Base-by-base conservation (phyloP, 1,140 invertebrate species). In the Thalassaphorura encarpata region DNA sequence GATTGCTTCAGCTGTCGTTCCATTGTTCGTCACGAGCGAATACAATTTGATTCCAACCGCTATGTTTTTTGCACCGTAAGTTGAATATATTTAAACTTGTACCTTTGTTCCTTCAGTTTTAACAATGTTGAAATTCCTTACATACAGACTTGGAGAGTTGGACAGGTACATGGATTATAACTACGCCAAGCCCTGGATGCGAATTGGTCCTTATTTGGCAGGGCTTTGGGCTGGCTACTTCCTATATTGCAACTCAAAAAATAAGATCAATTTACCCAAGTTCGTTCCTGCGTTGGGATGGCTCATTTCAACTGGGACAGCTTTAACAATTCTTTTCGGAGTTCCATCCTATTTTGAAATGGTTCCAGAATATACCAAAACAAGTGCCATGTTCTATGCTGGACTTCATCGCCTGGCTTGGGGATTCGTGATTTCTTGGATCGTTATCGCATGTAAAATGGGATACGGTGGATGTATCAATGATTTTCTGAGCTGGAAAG, bases 381-480 rank as follows among this genome's bases (percentile, higher is more conserved):
- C 40, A 1, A 18, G 18, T 3, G 19, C 18, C 36, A 21, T 56
- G 4, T n/a, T n/a, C n/a, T 85, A 84, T 62, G 78, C 77, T 1
- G 72, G 78, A 1, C 71, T 83, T 11, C 73, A 78, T 27, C 72
- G 83, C 29, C 70, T 78, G 1, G 69, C 71, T 0, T 87, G 84
- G 78, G 73, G 76, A 0, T 6, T 81, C 0, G 74, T 70, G 0
- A 51, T 87, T 3, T 73, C 75, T 1, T 85, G 83, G 82, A 72
- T 87, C 6, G 76, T 85, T 5, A 79, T 82, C 43, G 79, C 80
- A 2, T 83, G 83, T 62, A 68, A 74, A 5, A 72, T 77, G 46
- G 80, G 79, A 29, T 78, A 80, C 66, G 83, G 80, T 60, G 82
- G 81, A 16, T 24, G 29, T 3, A 67, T 81, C 5, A 75, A 77